A percentile compares a stretch with the other conserved stretches of the same genome.
Conservation (phyloP, 2,113 vertebrate species). For the Albula glossodonta region DNA sequence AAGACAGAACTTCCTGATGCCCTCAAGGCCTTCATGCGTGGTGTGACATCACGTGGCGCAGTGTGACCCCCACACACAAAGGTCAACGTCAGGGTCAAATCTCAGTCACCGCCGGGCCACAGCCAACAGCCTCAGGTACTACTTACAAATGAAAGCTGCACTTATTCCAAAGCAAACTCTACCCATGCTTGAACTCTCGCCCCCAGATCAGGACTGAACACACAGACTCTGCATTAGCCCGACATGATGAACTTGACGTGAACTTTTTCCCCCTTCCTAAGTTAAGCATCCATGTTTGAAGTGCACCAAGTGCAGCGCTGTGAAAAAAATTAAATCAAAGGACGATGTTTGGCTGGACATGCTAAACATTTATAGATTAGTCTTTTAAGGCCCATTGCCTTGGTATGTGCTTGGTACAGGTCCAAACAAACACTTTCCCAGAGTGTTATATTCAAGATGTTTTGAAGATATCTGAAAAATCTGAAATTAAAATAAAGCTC, state of each 20-base stretch:
- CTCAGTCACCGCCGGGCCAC: constrained; percentile 34
- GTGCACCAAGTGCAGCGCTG: not conserved
- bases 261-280: not conserved
- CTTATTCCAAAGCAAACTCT: constrained; percentile 10
- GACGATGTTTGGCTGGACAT: not conserved
- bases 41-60: constrained; percentile 39
- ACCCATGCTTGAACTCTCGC: constrained; percentile 54
- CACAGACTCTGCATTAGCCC: not conserved
- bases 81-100: constrained; percentile 33
- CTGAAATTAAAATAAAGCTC: not conserved
- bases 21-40: not conserved
- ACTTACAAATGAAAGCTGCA: constrained; percentile 48
- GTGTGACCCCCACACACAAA: constrained; percentile 37
- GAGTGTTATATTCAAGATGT: not conserved
- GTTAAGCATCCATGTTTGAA: not conserved
- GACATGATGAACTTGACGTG: not conserved
- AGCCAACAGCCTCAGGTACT: constrained; percentile 62
- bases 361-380: not conserved
- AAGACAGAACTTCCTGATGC: constrained; percentile 33
- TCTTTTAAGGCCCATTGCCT: not conserved
- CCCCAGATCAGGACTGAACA: constrained; percentile 21
- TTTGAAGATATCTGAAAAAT: not conserved
- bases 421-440: not conserved
- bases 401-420: not conserved
- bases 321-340: not conserved